phyloP scores from a whole-genome alignment of 2,888 invertebrate species.

The Cheilosia impressa region DNA sequence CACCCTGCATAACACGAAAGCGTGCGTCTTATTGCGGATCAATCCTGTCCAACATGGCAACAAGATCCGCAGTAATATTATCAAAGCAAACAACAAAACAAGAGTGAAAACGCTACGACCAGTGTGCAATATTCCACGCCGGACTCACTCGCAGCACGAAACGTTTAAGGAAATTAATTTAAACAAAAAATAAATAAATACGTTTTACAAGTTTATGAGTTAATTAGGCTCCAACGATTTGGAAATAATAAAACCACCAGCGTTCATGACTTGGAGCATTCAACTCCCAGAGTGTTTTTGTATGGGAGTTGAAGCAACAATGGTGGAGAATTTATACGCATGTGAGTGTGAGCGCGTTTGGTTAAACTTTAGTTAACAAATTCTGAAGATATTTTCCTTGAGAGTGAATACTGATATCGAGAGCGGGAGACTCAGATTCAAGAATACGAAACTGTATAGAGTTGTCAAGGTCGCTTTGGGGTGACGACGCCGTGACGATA shows the following conservation, averaged over 20 bases:
- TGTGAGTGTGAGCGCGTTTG: slow-evolving; percentile 10
- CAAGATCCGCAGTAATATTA: background rate
- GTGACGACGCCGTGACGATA: slow-evolving; percentile 23
- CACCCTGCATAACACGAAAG: background rate
- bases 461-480: slow-evolving; percentile 63
- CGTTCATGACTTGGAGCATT: slow-evolving; percentile 57
- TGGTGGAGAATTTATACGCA: background rate
- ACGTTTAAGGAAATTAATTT: slow-evolving; percentile 66
- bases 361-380: slow-evolving; percentile 61
- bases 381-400: slow-evolving; percentile 64
- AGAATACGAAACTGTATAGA: slow-evolving; percentile 57
- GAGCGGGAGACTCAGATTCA: slow-evolving; percentile 7
- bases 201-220: slow-evolving; percentile 59
- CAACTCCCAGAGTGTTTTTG: slow-evolving; percentile 36
- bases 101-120: background rate
- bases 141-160: slow-evolving; percentile 40
- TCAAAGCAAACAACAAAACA: background rate
- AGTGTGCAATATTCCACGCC: background rate
- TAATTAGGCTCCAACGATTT: slow-evolving; percentile 55
- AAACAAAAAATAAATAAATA: slow-evolving; percentile 34
- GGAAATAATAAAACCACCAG: background rate
- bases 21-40: background rate
- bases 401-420: slow-evolving; percentile 8
- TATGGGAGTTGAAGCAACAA: background rate
- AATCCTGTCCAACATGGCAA: background rate